Percentiles rank a stretch among this genome's conserved stretches.
phyloP scores from a whole-genome alignment of 2,797 vertebrate genomes.

The Onychomys leucogaster region DNA sequence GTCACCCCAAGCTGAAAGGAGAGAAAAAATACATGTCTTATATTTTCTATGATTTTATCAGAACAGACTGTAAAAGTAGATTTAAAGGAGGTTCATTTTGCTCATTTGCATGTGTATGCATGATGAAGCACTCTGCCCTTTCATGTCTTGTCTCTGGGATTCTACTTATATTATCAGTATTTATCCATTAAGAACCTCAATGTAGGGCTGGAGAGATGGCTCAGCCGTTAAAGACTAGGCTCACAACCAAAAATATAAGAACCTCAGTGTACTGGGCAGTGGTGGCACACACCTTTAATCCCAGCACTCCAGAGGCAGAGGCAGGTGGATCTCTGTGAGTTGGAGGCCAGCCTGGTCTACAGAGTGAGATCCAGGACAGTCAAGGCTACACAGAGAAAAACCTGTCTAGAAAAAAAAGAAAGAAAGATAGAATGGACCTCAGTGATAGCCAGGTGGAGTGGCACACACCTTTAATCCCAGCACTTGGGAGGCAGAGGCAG shows the following conservation, averaged over 20 bases:
- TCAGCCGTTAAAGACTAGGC: no score
- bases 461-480: not conserved
- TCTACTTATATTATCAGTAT: not conserved
- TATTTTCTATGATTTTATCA: conserved; percentile 40
- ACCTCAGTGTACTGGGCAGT: not conserved
- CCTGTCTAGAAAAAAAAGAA: not conserved
- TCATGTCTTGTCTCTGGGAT: conserved; percentile 24
- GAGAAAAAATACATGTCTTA: not conserved
- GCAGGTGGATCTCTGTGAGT: not conserved
- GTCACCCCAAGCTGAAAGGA: conserved; percentile 13
- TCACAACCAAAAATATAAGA: no score
- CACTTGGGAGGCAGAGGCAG: not conserved
- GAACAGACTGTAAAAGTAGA: conserved; percentile 19
- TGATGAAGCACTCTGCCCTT: not conserved
- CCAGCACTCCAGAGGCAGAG: not conserved
- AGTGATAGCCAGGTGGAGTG: not conserved
- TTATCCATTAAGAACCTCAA: not conserved
- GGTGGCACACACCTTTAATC: not conserved
- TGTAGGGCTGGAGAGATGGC: no score
- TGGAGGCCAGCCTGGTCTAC: not conserved
- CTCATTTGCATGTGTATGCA: not conserved
- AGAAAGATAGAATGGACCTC: not conserved
- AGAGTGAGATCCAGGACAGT: not conserved
- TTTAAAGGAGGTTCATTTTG: conserved; percentile 28
- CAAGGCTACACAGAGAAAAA: not conserved